Evolutionary conservation across 2,113 vertebrate genomes (phyloP), one percentile per base, ranked within the genome.

Genomic region (Eulacestoma nigropectus): DNA sequence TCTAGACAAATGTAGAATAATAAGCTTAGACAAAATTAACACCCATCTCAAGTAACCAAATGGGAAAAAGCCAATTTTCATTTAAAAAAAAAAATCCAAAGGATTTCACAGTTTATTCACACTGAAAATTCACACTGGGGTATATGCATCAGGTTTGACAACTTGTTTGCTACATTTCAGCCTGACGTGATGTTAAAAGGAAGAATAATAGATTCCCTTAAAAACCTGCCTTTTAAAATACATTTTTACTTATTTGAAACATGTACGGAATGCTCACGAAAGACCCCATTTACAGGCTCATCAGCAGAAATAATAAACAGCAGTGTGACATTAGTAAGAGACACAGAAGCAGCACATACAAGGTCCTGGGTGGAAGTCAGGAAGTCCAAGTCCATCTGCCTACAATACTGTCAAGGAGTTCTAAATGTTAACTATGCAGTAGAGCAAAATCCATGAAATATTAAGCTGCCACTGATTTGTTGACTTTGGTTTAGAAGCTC

Each of bases 71-170:
- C 72, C 88, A 86, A 82, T 95, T 97, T 96, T 95, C 87, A 53
- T 93, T 62, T 6, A 33, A 81, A 94, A 78, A 67, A 62, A 64
- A 26, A 76, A 74, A n/a, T 59, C 41, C 53, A 78, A 93, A 93
- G 89, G 46, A 88, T 93, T 97, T 97, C 93, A 96, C 85, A 94
- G 94, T 96, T 97, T 97, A 96, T 93, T 97, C 94, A 92, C 94
- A 94, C 86, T 81, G 74, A 95, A 95, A 95, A 95, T 76, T 95
- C 85, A 89, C 87, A 84, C 41, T 49, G 68, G 93, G 79, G 47
- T 93, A 81, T 64, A 82, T 82, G 80, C 91, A 96, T 95, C 90
- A 95, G 84, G 91, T 95, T 93, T 97, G 95, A 97, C 96, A 96
- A 97, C 80, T 96, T 97, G 90, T 84, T 96, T 97, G 88, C 84